phyloP scores from a whole-genome alignment of 2,797 vertebrate species.

The Gila robusta region DNA sequence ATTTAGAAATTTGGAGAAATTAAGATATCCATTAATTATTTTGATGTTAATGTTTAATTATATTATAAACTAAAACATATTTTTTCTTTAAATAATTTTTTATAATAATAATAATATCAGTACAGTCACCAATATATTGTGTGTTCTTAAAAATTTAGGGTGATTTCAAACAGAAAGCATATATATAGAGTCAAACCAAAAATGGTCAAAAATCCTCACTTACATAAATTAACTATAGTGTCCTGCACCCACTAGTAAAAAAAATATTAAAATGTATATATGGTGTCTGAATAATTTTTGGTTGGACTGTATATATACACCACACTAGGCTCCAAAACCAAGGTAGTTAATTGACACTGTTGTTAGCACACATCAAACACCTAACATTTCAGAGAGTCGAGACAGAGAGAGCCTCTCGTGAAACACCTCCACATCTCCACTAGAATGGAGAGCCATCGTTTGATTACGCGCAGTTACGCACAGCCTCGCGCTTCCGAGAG shows the following conservation, averaged over 20 bases:
- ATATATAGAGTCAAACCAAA: too few relatives aligned
- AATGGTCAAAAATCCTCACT: too few relatives aligned
- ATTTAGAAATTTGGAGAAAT: neutral
- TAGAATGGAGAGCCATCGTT: constrained; percentile 16
- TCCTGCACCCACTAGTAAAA: too few relatives aligned
- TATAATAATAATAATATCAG: neutral
- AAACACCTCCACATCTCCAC: neutral
- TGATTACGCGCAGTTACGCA: constrained; percentile 36
- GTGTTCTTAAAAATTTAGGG: neutral
- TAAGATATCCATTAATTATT: neutral
- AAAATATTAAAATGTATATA: too few relatives aligned
- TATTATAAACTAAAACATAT: neutral
- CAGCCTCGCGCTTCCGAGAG: constrained; percentile 24
- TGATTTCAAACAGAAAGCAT: neutral
- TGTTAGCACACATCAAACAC: neutral
- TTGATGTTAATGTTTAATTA: neutral
- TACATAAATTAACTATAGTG: too few relatives aligned
- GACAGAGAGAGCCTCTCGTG: constrained; percentile 6
- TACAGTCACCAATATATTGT: neutral
- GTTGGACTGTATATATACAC: too few relatives aligned
- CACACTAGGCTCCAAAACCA: neutral
- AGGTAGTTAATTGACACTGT: neutral
- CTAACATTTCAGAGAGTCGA: neutral
- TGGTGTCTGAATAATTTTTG: too few relatives aligned
- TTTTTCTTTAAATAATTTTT: neutral